A percentile compares a stretch with the other conserved stretches of the same genome.
These are phyloP conservation scores for Alectoris magna DNA, from an alignment of 2,797 vertebrate species.

Conservation along the genomic window DNA sequence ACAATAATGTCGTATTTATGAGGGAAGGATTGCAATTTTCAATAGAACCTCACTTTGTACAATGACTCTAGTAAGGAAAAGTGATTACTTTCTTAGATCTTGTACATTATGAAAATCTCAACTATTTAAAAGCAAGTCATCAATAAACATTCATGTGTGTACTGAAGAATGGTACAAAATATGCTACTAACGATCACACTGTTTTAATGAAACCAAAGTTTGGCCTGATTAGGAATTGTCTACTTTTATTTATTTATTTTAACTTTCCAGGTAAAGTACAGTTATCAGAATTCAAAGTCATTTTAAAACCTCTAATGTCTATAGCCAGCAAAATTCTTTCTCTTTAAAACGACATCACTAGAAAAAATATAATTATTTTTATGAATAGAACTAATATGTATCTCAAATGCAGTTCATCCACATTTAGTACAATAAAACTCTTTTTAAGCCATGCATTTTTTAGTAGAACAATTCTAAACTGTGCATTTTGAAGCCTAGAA, in stretches of 20 bases:
- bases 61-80: background rate
- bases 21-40: background rate
- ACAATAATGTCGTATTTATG: background rate
- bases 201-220: background rate
- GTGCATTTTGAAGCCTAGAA: conserved; percentile 39
- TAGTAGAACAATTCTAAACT: conserved; percentile 48
- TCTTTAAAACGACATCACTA: background rate
- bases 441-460: conserved; percentile 35
- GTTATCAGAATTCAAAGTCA: background rate
- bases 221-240: background rate
- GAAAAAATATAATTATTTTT: background rate
- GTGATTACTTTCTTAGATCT: background rate
- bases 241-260: background rate
- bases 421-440: background rate
- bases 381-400: background rate
- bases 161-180: background rate
- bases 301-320: background rate
- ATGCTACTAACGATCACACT: background rate
- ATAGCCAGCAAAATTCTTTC: background rate
- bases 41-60: background rate
- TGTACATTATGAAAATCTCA: background rate
- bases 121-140: conserved; percentile 23
- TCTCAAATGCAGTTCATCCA: background rate
- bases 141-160: background rate
- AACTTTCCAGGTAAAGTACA: background rate